Base-by-base conservation (phyloP, 1,140 invertebrate species). In the Ceratina australensis region DNA sequence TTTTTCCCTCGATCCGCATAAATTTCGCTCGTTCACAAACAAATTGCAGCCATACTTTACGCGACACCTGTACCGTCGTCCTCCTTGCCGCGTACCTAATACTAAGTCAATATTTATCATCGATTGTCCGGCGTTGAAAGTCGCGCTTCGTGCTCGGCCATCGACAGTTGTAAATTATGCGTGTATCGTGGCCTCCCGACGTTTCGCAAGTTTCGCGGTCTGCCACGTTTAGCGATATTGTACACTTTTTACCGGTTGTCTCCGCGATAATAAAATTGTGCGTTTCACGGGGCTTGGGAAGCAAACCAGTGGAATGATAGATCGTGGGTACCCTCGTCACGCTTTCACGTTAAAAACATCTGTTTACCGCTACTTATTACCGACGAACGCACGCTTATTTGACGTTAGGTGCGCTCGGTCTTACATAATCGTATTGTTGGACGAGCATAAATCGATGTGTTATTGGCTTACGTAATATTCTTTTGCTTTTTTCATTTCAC, bases 201-300 rank as follows among this genome's bases (percentile, higher is more conserved):
- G 65, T 73, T 82, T 82, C 65, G 65, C 69, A 82, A 78, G 24
- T 59, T 74, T 24, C 56, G 16, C 52, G 15, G 0, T 33, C 22
- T 18, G n/a, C 20, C 24, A 33, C 49, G 49, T 71, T 69, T 71
- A 54, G 26, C 15, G n/a, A 54, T 61, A 22, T 47, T 33, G 63
- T 60, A 67, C n/a, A 61, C 75, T 61, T 54, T 54, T 20, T 33
- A 5, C 1, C 10, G 28, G 64, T 47, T 80, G 69, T 61, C 64
- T 24, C 12, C 5, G 28, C 47, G 76, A 78, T 80, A 84, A 84
- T 84, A 80, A 84, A 69, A 80, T 80, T 68, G 56, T 64, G 18
- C 24, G 28, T 80, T 84, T 83, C 47, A 84, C 75, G 49, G 26
- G 22, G 22, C 50, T n/a, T 59, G 64, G 60, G 73, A 80, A 64